Base-by-base conservation (phyloP, 2,797 vertebrate genomes). In the Melanotaenia nigrans region DNA sequence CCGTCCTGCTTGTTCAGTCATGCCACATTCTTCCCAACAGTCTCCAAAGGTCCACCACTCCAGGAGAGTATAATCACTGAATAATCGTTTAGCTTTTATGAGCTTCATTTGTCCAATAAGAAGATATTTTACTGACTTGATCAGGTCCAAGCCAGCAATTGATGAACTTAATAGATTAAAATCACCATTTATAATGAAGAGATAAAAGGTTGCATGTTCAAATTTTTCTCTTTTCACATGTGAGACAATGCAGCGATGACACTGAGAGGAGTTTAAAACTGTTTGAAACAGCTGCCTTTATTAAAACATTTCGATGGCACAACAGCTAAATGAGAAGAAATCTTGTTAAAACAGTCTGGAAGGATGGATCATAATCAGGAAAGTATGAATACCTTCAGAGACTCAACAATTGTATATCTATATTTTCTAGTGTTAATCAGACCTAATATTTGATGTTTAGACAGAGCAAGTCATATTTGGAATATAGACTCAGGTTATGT, bases 1-100 rank as follows among this genome's bases (percentile, higher is more conserved):
- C 68, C 2, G 0, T 49, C 64, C 55, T 79, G 77, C 91, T 70
- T 89, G 91, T 90, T 81, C 36, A 71, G 85, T 91, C 90, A 83
- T 73, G 89, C 81, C 79, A 77, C 65, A 77, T 81, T 86, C 80
- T 80, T 67, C 38, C 36, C 16, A n/a, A 57, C 53, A 77, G 69
- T 61, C 74, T 85, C 73, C 64, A 11, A 86, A 77, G 82, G 73
- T 70, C 70, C 75, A 71, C 49, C 24, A 61, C 76, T 78, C 56
- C 5, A 0, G 61, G 68, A 42, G 2, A 53, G 68, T 66, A 73
- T 49, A 63, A 75, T 65, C 25, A 25, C 47, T 2, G 10, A 42
- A 8, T 0, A 0, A 4, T 36, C 5, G 11, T 18, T 58, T 47
- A 69, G n/a, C 65, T 72, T 69, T 70, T 40, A 54, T 5, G 24